Base-by-base conservation (phyloP, 1,140 invertebrate species). In the Zaprionus camerounensis region DNA sequence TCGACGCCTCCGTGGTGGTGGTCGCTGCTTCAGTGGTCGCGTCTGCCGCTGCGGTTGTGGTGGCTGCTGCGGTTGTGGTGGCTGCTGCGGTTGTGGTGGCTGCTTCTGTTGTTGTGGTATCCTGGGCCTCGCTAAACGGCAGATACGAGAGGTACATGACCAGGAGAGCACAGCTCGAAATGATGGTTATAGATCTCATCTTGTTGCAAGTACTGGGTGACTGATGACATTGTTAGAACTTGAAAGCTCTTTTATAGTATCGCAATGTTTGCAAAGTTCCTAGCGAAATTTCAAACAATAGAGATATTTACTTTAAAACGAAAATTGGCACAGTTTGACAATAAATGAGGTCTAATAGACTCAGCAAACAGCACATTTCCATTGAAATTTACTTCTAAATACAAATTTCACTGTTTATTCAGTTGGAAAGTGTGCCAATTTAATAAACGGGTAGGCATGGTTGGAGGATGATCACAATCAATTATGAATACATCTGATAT, bases 121-220 rank as follows among this genome's bases (percentile, higher is more conserved):
- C 28, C 31, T 34, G 31, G 9, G 31, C 41, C 41, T 34, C 7
- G 55, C 17, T 17, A 5, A 7, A 15, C 2, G 65, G 65, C 26
- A 68, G 15, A 7, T 26, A 17, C 7, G 41, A 24, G 2, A 68
- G 26, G 28, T 38, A 58, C 6, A 68, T 58, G 36, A 26, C 65
- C 65, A 68, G 6, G 26, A 68, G 9, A 13, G 26, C 55, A 34
- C 65, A 68, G 17, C 17, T 20, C 15, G 51, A 36, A 13, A 28
- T 11, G 4, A 61, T 28, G 9, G 28, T 22, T 51, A n/a, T 53
- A 2, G 31, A 13, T 17, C n/a, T 58, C 66, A 69, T 69, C 3
- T 38, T 61, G n/a, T 3, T 53, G n/a, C 41, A 41, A 15, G 5
- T 15, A 20, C 13, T 41, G 0, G 38, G 6, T 13, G 11, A 26